Evolutionary conservation across 2,113 vertebrate species (phyloP), one percentile per base, ranked within the genome.

Genomic region (Passerina amoena): DNA sequence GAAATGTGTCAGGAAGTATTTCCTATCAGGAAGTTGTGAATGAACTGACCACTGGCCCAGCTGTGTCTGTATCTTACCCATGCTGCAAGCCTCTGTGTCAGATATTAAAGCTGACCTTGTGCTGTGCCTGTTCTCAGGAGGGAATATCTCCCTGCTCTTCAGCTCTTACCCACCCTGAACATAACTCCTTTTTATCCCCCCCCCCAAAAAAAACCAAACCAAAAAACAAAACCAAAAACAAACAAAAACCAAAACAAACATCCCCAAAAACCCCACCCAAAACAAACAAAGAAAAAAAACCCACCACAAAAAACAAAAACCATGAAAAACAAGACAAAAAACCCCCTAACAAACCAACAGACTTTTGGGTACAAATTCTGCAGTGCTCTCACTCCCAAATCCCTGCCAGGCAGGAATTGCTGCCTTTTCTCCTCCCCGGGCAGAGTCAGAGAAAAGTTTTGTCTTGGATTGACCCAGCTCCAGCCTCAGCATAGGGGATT

Each of bases 51-150:
- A 25, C 0, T 38, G 40, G 50, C 25, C 65, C 37, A 44, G 57
- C 21, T 2, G 0, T 38, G 24, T 64, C 54, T 15, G 18, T 11
- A 1, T 15, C 48, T 61, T 23, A 22, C n/a, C 30, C 2, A 0
- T 14, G 16, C 35, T 35, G 54, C 20, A 59, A 35, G 28, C 78
- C 54, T 77, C 51, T 38, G 17, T 25, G 47, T 61, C 28, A 59
- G 51, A 19, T 1, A 2, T 18, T 33, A 77, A 31, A 50, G 14
- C 64, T 80, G 66, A n/a, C 35, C 53, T 28, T 17, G 42, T 51
- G 14, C 37, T 37, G 59, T 38, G 18, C 17, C 44, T 44, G 31
- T 14, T 44, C 30, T 38, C 23, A 56, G 71, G 50, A 70, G 8
- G 3, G 12, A 70, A 20, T 1, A 0, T 70, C 27, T 81, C 22